Base-by-base conservation (phyloP, 2,113 vertebrate genomes). In the Gnathonemus longibarbis region DNA sequence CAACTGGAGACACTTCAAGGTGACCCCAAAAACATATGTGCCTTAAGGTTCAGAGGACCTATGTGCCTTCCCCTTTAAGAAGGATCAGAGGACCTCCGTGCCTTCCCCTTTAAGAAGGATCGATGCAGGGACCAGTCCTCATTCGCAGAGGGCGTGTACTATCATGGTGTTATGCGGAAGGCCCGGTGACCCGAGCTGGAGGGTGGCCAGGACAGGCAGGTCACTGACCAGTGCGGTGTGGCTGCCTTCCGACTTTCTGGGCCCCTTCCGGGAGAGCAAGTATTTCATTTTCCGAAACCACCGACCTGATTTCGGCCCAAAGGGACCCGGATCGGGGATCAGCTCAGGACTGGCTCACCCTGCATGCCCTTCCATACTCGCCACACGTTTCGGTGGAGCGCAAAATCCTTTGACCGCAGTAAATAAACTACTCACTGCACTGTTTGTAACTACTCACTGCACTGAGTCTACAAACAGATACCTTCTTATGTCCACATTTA, bases 361-460 rank as follows among this genome's bases (percentile, higher is more conserved):
- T 21, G 24, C 49, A 31, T 39, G 85, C 27, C 85, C 85, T 35
- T 31, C 17, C n/a, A 52, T 19, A 5, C 62, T 35, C 1, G 6
- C 85, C 85, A 39, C 85, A 87, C 27, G 7, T 50, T 27, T 87
- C 49, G 2, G n/a, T 49, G 13, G n/a, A 19, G n/a, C 6, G 49
- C 74, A 91, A 88, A 90, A 77, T 52, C n/a, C 24, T 87, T 52
- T 87, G 85, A 87, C 49, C 48, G 13, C 10, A 50, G 48, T 87
- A 52, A 52, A 31, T 77, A 46, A 85, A 24, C 42, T n/a, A 50
- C 10, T 48, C 27, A 46, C 45, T 85, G 84, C 10, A 2, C 48
- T n/a, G 24, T 35, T 35, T 35, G 35, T 35, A 85, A 24, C 42
- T n/a, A 49, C 10, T 48, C 27, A 48, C 45, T 85, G 84, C 10